A percentile compares a stretch with the other conserved stretches of the same genome.
phyloP scores from a whole-genome alignment of 2,888 invertebrate species.

The Blera fallax region DNA sequence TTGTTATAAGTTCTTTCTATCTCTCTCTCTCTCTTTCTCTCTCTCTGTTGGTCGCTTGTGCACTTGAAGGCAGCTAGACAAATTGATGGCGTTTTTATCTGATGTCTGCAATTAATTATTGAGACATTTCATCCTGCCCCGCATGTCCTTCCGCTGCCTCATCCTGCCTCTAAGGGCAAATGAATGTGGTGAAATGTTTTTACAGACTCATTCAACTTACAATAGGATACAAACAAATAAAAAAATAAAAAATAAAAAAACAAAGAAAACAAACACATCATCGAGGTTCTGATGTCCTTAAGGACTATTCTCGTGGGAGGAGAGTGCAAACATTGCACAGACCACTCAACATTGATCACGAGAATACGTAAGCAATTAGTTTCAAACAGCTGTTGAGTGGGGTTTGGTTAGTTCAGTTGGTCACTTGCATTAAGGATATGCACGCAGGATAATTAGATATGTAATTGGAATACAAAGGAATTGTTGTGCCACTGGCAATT shows the following conservation, averaged over 20 bases:
- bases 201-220: conserved; percentile 43
- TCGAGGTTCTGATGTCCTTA: conserved; percentile 10
- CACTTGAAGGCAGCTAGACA: conserved; percentile 72
- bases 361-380: conserved; percentile 60
- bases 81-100: conserved; percentile 76
- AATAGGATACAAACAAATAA: conserved; percentile 8
- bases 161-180: not conserved
- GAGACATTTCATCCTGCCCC: conserved; percentile 73
- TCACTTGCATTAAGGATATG: conserved; percentile 65
- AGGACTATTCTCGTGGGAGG: conserved; percentile 9
- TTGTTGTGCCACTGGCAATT: conserved; percentile 42
- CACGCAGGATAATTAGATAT: conserved; percentile 62
- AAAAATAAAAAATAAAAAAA: not conserved
- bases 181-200: conserved; percentile 39
- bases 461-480: conserved; percentile 64
- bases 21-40: conserved; percentile 3
- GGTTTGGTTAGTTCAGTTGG: conserved; percentile 64
- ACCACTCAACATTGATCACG: conserved; percentile 36
- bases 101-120: conserved; percentile 82
- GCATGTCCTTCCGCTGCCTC: too few relatives aligned
- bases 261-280: not conserved
- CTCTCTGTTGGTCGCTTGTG: conserved; percentile 53
- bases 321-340: conserved; percentile 34
- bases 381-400: conserved; percentile 66
- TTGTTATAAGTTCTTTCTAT: conserved; percentile 46